phyloP scores from a whole-genome alignment of 1,140 invertebrate genomes.

The Zaprionus inermis region DNA sequence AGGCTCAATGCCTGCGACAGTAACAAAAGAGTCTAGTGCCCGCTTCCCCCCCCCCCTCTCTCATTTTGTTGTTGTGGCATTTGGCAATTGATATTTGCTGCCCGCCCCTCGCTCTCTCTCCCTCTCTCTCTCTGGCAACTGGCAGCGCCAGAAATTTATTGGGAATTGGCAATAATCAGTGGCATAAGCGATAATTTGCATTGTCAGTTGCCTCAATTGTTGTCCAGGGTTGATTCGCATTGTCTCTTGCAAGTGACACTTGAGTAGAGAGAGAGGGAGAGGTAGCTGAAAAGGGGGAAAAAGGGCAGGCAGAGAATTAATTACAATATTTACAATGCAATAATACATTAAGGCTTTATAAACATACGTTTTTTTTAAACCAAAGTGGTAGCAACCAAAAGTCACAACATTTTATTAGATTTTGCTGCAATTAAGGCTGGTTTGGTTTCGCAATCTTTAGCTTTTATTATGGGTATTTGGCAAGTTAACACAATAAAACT shows the following conservation, averaged over 20 bases:
- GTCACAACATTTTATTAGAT: no score
- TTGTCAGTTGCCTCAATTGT: constrained; percentile 53
- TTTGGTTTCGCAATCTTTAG: no score
- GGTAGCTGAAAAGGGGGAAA: not conserved
- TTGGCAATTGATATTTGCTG: constrained; percentile 39
- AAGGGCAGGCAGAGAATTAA: not conserved
- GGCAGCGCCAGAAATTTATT: constrained; percentile 57
- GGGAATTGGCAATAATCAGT: constrained; percentile 77
- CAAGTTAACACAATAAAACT: no score
- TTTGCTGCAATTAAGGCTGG: no score
- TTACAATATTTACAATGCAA: not conserved
- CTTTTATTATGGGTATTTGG: no score
- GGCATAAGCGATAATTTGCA: constrained; percentile 74
- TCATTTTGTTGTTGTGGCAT: constrained; percentile 34
- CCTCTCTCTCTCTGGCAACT: constrained; percentile 2
- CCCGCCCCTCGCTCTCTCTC: constrained; percentile 12
- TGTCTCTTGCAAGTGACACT: constrained; percentile 22
- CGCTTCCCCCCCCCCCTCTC: not conserved
- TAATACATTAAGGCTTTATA: no score
- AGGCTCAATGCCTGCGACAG: constrained; percentile 23
- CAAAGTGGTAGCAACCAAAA: no score
- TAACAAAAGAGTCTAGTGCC: constrained; percentile 34
- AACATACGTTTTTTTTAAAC: no score
- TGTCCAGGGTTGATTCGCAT: constrained; percentile 20
- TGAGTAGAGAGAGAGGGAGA: not conserved